These are phyloP conservation scores for Eciton burchellii DNA, from an alignment of 1,140 invertebrate genomes.

Conservation along the genomic window DNA sequence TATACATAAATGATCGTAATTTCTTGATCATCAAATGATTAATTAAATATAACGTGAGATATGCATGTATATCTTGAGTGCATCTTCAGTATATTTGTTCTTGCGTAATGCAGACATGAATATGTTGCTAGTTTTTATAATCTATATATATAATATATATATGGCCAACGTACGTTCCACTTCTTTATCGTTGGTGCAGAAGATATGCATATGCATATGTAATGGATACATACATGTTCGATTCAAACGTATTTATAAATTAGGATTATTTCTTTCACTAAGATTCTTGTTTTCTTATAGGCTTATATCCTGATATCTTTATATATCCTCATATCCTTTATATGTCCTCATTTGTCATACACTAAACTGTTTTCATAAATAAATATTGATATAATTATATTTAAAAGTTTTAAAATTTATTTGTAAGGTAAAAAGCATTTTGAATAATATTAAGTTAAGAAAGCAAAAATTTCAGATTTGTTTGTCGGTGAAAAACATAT, in stretches of 20 bases:
- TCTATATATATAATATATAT: constrained; percentile 40
- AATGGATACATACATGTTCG: neutral
- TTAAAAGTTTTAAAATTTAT: too few relatives aligned
- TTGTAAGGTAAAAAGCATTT: too few relatives aligned
- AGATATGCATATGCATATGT: neutral
- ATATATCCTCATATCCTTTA: neutral
- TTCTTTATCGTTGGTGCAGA: constrained; percentile 30
- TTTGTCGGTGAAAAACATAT: too few relatives aligned
- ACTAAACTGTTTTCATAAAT: too few relatives aligned
- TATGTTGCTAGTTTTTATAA: constrained; percentile 74
- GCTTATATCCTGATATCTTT: neutral
- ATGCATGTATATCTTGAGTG: constrained; percentile 74
- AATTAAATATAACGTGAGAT: constrained; percentile 72
- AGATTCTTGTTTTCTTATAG: neutral
- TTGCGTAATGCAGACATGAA: constrained; percentile 75
- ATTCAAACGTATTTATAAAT: constrained; percentile 31
- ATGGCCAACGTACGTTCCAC: constrained; percentile 68
- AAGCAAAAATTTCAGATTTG: too few relatives aligned
- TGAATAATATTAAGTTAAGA: too few relatives aligned
- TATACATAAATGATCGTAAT: too few relatives aligned
- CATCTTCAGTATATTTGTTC: constrained; percentile 65
- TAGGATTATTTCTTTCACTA: neutral
- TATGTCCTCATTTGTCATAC: too few relatives aligned
- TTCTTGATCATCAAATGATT: constrained; percentile 72
- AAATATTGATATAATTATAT: too few relatives aligned